Conservation (phyloP, 2,888 invertebrate genomes). For the Thymelicus lineola region DNA sequence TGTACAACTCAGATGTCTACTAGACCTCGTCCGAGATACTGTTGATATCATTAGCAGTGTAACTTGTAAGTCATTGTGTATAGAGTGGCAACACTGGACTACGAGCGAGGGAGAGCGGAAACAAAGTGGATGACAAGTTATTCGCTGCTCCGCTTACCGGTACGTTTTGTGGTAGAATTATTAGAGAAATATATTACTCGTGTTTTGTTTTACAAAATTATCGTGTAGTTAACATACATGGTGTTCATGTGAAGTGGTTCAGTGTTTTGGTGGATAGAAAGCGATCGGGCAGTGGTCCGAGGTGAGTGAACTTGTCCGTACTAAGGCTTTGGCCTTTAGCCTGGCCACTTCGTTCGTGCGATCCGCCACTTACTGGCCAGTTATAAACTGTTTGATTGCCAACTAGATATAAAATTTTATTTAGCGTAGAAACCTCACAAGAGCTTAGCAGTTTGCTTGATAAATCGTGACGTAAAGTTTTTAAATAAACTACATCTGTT, state of each 20-base stretch:
- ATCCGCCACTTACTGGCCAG: slow-evolving; percentile 33
- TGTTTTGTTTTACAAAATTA: slow-evolving; percentile 59
- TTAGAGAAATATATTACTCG: slow-evolving; percentile 67
- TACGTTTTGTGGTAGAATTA: slow-evolving; percentile 65
- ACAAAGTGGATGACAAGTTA: slow-evolving; percentile 50
- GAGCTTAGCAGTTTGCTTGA: background rate
- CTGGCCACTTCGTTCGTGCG: slow-evolving; percentile 27
- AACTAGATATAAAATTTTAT: slow-evolving; percentile 13
- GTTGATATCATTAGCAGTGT: slow-evolving; percentile 16
- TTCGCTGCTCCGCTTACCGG: slow-evolving; percentile 59
- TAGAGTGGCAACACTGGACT: slow-evolving; percentile 59
- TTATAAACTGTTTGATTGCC: slow-evolving; percentile 35
- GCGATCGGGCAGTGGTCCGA: slow-evolving; percentile 54
- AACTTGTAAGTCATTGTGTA: slow-evolving; percentile 18
- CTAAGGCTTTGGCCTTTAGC: slow-evolving; percentile 61
- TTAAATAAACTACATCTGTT: background rate
- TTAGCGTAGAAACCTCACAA: background rate
- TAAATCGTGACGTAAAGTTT: background rate
- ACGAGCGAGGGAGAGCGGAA: slow-evolving; percentile 73
- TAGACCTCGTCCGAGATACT: slow-evolving; percentile 19
- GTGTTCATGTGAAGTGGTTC: slow-evolving; percentile 40
- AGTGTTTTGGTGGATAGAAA: slow-evolving; percentile 50
- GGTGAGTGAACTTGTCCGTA: slow-evolving; percentile 72
- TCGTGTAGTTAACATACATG: slow-evolving; percentile 56
- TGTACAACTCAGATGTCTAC: background rate